These are phyloP conservation scores for Coptotermes formosanus DNA, from an alignment of 1,140 invertebrate genomes.

Conservation along the genomic window DNA sequence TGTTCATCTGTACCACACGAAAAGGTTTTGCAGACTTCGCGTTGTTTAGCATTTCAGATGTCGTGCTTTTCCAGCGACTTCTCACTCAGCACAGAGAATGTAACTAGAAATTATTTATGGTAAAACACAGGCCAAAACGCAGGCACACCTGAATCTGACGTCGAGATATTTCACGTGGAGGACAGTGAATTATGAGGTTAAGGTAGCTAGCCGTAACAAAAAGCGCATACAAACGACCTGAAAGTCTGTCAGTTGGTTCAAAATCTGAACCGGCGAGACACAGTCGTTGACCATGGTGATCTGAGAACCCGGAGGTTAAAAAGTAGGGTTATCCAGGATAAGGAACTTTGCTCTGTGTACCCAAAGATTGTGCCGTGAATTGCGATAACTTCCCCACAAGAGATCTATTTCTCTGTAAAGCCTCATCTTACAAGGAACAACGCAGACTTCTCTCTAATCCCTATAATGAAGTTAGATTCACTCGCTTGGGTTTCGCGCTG, in stretches of 20 bases:
- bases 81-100: too few species aligned
- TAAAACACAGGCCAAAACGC: too few species aligned
- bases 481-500: neutral
- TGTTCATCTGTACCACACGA: too few species aligned
- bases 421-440: neutral
- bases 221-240: neutral
- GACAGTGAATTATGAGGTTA: too few species aligned
- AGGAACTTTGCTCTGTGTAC: neutral
- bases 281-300: too few species aligned
- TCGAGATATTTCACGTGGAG: too few species aligned
- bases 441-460: neutral
- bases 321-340: neutral
- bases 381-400: neutral
- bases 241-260: neutral
- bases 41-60: too few species aligned
- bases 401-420: neutral
- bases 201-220: neutral
- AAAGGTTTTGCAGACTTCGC: too few species aligned
- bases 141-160: too few species aligned
- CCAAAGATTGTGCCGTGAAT: neutral
- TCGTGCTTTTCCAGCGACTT: too few species aligned
- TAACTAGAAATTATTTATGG: too few species aligned
- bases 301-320: neutral
- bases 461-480: slow-evolving; percentile 16
- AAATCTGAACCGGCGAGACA: too few species aligned